Evolutionary conservation across 2,113 vertebrate species (phyloP), one percentile per base, ranked within the genome.

Genomic region (Melanerpes aurifrons): DNA sequence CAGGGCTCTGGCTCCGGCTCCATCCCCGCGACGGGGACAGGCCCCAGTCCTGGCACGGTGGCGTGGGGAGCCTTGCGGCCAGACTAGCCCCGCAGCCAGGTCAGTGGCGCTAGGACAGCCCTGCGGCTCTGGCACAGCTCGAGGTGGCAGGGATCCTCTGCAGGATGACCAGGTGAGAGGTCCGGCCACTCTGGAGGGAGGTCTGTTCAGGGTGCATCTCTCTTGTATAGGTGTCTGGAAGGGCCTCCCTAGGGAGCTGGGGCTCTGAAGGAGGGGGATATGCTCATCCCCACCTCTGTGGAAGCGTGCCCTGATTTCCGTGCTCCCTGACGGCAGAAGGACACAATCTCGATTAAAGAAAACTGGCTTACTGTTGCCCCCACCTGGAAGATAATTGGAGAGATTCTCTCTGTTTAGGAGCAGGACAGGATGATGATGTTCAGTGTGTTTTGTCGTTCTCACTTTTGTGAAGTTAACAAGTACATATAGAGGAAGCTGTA

Each of bases 281-380:
- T 28, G 29, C 16, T 6, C 25, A 57, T 59, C 11, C 66, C 59
- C 48, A 26, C 72, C 43, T 10, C 63, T 22, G 64, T 9, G 6
- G 72, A 57, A 70, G 61, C 69, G 50, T 21, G 2, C 57, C 50
- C 37, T 4, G 40, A 6, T 20, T 21, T 18, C 72, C 3, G 73
- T 10, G 87, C 75, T 74, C 68, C 40, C 64, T 5, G 37, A 1
- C 43, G 90, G 90, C 86, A 45, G 66, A 26, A 87, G 83, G 90
- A 93, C 70, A 3, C 50, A 0, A 1, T 6, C 73, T 14, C 59
- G 15, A 3, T 29, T 12, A 18, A 48, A 45, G 87, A 70, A 94
- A 97, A 94, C 86, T 95, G 96, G 96, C 94, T 96, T 37, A 91
- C 95, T 96, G 96, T 98, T 98, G 97, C 97, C 97, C 97, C 96